A percentile compares a stretch with the other conserved stretches of the same genome.
phyloP scores from a whole-genome alignment of 2,797 vertebrate species.

The Triplophysa bombifrons region DNA sequence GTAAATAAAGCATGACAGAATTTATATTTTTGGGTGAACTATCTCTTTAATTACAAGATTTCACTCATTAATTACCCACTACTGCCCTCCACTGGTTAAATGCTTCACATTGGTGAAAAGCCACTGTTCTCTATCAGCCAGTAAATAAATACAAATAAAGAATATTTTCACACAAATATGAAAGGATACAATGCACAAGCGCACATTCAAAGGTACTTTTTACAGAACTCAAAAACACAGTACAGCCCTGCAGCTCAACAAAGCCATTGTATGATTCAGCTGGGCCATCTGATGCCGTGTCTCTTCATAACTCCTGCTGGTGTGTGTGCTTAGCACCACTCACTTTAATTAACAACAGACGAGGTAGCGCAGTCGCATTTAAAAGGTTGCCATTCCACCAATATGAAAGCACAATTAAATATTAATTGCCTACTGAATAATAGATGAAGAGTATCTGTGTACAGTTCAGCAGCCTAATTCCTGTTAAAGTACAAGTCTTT shows the following conservation, averaged over 20 bases:
- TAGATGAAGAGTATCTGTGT: conserved; percentile 61
- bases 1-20: no score
- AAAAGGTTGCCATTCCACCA: conserved; percentile 58
- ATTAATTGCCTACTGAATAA: conserved; percentile 60
- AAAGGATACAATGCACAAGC: background rate
- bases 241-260: conserved; percentile 23
- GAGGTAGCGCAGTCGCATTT: conserved; percentile 54
- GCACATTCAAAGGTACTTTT: background rate
- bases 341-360: conserved; percentile 59
- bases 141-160: background rate
- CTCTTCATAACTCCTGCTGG: conserved; percentile 47
- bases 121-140: background rate
- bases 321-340: conserved; percentile 45
- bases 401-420: conserved; percentile 64
- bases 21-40: no score
- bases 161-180: conserved; percentile 6
- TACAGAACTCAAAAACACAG: conserved; percentile 5
- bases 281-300: conserved; percentile 22
- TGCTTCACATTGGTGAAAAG: conserved; percentile 10
- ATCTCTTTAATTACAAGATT: conserved; percentile 57
- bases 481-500: conserved; percentile 61
- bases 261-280: conserved; percentile 36
- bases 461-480: conserved; percentile 60
- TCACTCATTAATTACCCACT: conserved; percentile 65
- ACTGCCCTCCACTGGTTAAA: conserved; percentile 74